phyloP scores from a whole-genome alignment of 2,888 invertebrate genomes.

The Ophioninae sp. region DNA sequence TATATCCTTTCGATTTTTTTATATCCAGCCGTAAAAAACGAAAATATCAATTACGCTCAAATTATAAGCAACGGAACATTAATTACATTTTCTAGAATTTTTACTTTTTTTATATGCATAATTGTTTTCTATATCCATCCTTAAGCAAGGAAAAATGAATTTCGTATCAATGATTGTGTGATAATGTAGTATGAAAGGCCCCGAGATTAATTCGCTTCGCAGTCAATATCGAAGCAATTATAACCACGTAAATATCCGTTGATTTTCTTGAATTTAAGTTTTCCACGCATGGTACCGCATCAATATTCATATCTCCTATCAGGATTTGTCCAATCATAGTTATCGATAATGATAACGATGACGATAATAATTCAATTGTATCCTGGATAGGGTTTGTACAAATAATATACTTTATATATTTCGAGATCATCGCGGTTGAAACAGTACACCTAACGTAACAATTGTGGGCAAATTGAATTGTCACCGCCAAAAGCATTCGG shows the following conservation, averaged over 20 bases:
- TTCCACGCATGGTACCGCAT: not conserved
- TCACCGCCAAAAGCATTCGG: constrained; percentile 29
- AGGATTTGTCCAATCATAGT: not conserved
- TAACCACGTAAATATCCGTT: not conserved
- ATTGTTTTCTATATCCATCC: too few species aligned
- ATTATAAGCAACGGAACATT: too few species aligned
- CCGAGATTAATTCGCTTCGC: not conserved
- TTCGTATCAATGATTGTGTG: not conserved
- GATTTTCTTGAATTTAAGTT: not conserved
- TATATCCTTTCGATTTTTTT: too few species aligned
- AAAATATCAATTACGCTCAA: too few species aligned
- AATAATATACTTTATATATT: constrained; percentile 2
- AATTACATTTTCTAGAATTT: too few species aligned
- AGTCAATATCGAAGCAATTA: not conserved
- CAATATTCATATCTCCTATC: not conserved
- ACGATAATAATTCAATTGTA: not conserved
- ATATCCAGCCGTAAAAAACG: too few species aligned
- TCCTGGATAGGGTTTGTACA: not conserved
- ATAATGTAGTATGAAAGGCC: not conserved
- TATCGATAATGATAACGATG: constrained; percentile 3
- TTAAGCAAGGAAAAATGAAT: too few species aligned
- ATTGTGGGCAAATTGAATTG: constrained; percentile 26
- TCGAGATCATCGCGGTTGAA: constrained; percentile 10
- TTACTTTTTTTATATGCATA: too few species aligned
- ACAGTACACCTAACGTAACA: constrained; percentile 7